Conservation (phyloP, 2,888 invertebrate species). For the Didymodactylos carnosus region DNA sequence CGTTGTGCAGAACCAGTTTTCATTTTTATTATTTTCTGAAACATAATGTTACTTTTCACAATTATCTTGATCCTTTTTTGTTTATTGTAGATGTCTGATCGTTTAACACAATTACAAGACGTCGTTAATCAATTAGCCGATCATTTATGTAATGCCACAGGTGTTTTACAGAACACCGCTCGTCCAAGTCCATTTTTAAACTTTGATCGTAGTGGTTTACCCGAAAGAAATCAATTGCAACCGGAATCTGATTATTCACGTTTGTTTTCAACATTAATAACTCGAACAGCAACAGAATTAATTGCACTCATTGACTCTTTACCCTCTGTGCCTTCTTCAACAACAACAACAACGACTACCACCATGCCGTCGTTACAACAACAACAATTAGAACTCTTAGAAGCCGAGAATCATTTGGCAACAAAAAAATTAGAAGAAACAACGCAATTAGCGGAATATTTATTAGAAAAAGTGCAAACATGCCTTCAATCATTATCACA, state of each 20-base stretch:
- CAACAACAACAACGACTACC: neutral
- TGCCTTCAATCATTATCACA: neutral
- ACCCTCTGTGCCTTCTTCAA: neutral
- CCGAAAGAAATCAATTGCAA: neutral
- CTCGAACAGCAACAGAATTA: conserved; percentile 4
- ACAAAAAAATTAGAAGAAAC: conserved; percentile 4
- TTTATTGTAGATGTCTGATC: conserved; percentile 2
- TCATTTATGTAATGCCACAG: conserved; percentile 14
- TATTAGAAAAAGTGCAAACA: conserved; percentile 10
- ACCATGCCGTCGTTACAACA: neutral
- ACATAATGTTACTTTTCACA: no score
- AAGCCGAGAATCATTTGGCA: conserved; percentile 4
- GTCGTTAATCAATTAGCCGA: conserved; percentile 10
- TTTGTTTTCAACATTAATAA: conserved; percentile 4
- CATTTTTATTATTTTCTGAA: no score
- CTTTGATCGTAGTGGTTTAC: conserved; percentile 3
- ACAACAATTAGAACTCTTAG: conserved; percentile 5
- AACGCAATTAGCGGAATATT: conserved; percentile 9
- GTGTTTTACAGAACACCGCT: conserved; percentile 10
- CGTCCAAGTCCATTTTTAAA: conserved; percentile 10
- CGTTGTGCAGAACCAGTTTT: no score
- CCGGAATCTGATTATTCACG: neutral
- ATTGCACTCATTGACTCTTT: conserved; percentile 12
- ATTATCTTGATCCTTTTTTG: no score
- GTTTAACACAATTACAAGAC: conserved; percentile 12